Conservation (phyloP, 2,888 invertebrate species). For the Anarsia innoxiella region DNA sequence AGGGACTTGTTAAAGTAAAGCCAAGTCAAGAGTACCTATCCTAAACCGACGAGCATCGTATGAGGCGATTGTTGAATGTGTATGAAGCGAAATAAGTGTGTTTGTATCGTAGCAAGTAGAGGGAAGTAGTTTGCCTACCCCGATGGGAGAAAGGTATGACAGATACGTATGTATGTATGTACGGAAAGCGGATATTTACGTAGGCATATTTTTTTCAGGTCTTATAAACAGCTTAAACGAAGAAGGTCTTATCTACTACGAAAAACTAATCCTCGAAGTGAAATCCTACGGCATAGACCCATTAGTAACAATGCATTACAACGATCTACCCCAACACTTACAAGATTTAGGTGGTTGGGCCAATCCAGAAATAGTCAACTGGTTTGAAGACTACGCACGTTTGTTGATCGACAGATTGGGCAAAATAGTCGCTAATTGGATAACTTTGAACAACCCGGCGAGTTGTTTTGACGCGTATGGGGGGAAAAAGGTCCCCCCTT, state of each 20-base stretch:
- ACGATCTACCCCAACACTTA: slow-evolving; percentile 47
- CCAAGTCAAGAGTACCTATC: no score
- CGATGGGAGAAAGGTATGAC: no score
- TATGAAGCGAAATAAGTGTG: no score
- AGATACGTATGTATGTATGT: no score
- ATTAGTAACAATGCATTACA: slow-evolving; percentile 49
- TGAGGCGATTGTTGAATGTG: no score
- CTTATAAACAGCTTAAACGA: slow-evolving; percentile 46
- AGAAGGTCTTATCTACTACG: slow-evolving; percentile 68
- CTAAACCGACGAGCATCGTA: no score
- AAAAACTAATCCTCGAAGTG: slow-evolving; percentile 68
- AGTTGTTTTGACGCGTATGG: slow-evolving; percentile 66
- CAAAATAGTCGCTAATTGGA: slow-evolving; percentile 73
- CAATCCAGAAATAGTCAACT: slow-evolving; percentile 35
- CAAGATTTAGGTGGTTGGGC: slow-evolving; percentile 55
- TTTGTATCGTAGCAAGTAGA: no score
- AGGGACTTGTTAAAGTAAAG: no score
- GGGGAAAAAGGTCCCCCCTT: slow-evolving; percentile 38
- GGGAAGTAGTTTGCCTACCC: no score
- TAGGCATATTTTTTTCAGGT: no score
- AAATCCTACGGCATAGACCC: slow-evolving; percentile 46
- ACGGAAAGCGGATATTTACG: no score
- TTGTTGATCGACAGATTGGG: slow-evolving; percentile 37
- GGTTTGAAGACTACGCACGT: slow-evolving; percentile 71
- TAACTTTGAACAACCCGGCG: slow-evolving; percentile 77